These are phyloP conservation scores for Theristicus caerulescens DNA, from an alignment of 2,113 vertebrate species.

Conservation along the genomic window DNA sequence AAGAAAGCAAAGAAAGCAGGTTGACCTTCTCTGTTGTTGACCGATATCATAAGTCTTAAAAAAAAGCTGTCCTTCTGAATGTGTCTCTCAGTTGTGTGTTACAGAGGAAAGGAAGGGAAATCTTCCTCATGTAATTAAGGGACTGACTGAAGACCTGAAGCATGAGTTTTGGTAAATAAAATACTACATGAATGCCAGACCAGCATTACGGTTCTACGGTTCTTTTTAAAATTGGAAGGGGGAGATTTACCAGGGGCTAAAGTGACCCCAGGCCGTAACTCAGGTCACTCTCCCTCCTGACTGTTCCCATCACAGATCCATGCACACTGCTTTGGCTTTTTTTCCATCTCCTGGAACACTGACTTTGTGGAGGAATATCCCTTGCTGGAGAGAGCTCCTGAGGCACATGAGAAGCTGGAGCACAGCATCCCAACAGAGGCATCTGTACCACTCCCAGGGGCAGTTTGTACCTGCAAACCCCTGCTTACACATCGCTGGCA, in stretches of 20 bases:
- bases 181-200: background rate
- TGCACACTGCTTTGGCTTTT: background rate
- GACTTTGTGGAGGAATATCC: background rate
- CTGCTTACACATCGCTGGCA: background rate
- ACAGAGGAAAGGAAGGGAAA: background rate
- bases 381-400: background rate
- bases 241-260: background rate
- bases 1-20: background rate
- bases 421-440: background rate
- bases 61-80: background rate
- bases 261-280: background rate
- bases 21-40: background rate
- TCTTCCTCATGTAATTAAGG: background rate
- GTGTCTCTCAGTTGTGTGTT: background rate
- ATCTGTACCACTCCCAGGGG: background rate
- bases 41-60: background rate
- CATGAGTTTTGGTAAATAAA: background rate
- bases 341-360: background rate
- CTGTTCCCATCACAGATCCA: background rate
- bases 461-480: fast-evolving
- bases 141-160: background rate
- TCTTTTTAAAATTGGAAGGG: background rate
- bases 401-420: background rate
- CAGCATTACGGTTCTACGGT: background rate
- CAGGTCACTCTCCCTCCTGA: fast-evolving